These are phyloP conservation scores for Eulemur rufifrons DNA, from an alignment of 2,113 vertebrate species.

Conservation along the genomic window DNA sequence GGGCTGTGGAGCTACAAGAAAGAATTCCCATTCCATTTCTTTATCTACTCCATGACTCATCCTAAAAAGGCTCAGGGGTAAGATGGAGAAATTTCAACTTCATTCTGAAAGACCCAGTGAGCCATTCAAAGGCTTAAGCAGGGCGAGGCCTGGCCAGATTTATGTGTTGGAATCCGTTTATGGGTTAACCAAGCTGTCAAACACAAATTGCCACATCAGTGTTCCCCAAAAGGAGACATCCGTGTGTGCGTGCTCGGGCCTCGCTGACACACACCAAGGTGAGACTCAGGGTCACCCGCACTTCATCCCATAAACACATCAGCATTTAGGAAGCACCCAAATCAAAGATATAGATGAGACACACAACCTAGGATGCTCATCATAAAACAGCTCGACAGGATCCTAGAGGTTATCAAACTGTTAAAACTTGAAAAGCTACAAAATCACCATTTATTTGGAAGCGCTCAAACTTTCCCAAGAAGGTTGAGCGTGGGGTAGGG, in stretches of 20 bases:
- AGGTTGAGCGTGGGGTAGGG: rapidly evolving
- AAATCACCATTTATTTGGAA: background rate
- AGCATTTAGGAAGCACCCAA: rapidly evolving
- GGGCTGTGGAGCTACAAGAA: rapidly evolving
- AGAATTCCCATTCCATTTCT: background rate
- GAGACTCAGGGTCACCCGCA: background rate
- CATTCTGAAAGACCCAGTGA: background rate
- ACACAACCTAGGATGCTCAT: rapidly evolving
- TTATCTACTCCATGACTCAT: background rate
- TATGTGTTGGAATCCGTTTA: background rate
- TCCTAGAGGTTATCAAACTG: rapidly evolving
- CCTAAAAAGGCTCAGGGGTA: background rate
- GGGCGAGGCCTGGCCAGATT: background rate
- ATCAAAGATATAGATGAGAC: rapidly evolving
- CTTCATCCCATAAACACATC: rapidly evolving
- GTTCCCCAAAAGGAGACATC: background rate
- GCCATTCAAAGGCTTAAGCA: background rate
- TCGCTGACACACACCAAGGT: rapidly evolving
- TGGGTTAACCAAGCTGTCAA: background rate
- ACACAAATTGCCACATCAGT: background rate
- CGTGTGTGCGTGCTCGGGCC: rapidly evolving
- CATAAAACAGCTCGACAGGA: rapidly evolving
- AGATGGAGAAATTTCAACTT: background rate
- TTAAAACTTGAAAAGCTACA: background rate
- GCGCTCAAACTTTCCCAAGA: rapidly evolving